Percentiles rank a stretch among this genome's conserved stretches.
These are phyloP conservation scores for Pomatostomus ruficeps DNA, from an alignment of 2,113 vertebrate species.

Conservation along the genomic window DNA sequence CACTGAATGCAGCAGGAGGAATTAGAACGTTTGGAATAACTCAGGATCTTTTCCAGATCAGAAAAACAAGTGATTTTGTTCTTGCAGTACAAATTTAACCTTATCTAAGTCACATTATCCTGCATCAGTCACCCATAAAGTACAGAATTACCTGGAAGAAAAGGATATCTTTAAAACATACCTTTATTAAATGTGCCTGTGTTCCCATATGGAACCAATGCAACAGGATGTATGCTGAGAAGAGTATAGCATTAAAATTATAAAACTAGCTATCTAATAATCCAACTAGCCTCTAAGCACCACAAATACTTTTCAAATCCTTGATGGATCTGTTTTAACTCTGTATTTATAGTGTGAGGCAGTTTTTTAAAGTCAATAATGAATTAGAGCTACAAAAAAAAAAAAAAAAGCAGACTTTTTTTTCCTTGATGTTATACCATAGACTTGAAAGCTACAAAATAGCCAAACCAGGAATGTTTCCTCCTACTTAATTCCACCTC, in stretches of 20 bases:
- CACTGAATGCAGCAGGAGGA: not conserved
- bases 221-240: not conserved
- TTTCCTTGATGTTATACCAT: not conserved
- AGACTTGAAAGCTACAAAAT: not conserved
- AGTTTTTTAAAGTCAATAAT: not conserved
- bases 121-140: not conserved
- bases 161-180: not conserved
- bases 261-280: not conserved
- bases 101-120: not conserved
- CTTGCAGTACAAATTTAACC: not conserved
- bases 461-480: not conserved
- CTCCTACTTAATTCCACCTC: not conserved
- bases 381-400: not conserved
- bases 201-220: not conserved
- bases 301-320: not conserved
- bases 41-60: not conserved
- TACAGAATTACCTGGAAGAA: not conserved
- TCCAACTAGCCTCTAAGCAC: not conserved
- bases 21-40: not conserved
- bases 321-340: not conserved
- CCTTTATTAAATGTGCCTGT: fast-evolving
- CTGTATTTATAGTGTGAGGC: not conserved
- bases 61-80: not conserved
- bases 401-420: not conserved
- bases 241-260: not conserved